These are phyloP conservation scores for Ceratothoa steindachneri DNA, from an alignment of 2,888 invertebrate species.

Conservation along the genomic window DNA sequence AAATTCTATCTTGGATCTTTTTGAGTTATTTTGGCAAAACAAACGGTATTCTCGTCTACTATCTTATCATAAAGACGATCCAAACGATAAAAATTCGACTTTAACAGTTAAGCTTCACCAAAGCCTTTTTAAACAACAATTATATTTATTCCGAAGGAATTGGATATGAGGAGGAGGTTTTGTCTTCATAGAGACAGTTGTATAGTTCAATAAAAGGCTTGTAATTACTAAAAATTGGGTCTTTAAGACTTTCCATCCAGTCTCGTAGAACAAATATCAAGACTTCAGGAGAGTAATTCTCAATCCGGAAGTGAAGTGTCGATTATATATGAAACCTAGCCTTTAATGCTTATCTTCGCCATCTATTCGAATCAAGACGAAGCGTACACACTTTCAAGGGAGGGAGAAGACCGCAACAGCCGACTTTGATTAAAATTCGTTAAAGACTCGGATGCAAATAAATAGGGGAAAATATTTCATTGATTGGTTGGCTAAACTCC, in stretches of 20 bases:
- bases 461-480: constrained; percentile 1
- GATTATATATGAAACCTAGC: neutral
- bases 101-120: neutral
- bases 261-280: neutral
- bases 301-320: neutral
- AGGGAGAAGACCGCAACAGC: constrained; percentile 3
- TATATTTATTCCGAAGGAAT: neutral
- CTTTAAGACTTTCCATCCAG: neutral
- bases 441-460: neutral
- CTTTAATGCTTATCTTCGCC: neutral
- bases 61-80: neutral
- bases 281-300: neutral
- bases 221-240: neutral
- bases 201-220: neutral
- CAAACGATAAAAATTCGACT: neutral
- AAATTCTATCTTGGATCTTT: neutral
- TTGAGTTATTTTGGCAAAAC: neutral
- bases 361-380: neutral
- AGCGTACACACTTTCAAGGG: neutral
- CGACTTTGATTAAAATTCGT: neutral
- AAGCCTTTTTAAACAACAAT: neutral
- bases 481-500: neutral
- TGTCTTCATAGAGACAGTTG: neutral
- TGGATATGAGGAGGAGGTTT: too few species aligned
- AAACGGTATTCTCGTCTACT: neutral